Base-by-base conservation (phyloP, 2,113 vertebrate species). In the Leucoraja erinaceus region DNA sequence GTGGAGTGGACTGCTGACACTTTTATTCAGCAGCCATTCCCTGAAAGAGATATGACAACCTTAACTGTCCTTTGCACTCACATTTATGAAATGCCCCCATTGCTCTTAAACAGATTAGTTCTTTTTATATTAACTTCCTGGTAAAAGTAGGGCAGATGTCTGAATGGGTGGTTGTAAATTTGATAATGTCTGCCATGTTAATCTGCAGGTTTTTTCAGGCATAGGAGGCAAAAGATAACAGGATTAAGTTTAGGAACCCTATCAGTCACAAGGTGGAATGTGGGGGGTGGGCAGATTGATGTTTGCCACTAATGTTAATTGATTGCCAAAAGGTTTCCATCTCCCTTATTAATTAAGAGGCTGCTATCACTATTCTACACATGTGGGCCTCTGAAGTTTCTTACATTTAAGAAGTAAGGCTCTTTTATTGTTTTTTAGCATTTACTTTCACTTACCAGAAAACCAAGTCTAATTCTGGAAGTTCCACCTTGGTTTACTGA, bases 111-210 rank as follows among this genome's bases (percentile, higher is more conserved):
- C 97, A 97, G 96, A 97, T 98, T 97, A 98, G 95, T 96, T 95
- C 95, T 95, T 95, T 96, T 96, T 95, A 94, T 95, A 96, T 96
- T 97, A 97, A 96, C 96, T 91, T 68, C 63, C 90, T 93, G 94
- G 95, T 61, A 95, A 97, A 97, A 97, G 95, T 95, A 97, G 97
- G 98, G 95, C 98, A 98, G 97, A 97, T 98, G 97, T 98, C 97
- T 94, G 95, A 96, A 94, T 91, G 96, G 96, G 97, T 97, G 97
- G 95, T 96, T 95, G 94, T 97, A 97, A 97, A 97, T 97, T 97
- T 93, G 94, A 96, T 96, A 96, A 96, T 97, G 97, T 97, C 96
- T 95, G 76, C 95, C 94, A 95, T 93, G 94, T 97, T 98, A 97
- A 97, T 97, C 96, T 96, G 94, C 78, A 93, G 93, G 95, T 94